Percentiles rank a stretch among this genome's conserved stretches.
These are phyloP conservation scores for Hyaena hyaena DNA, from an alignment of 2,113 vertebrate genomes.

Conservation along the genomic window DNA sequence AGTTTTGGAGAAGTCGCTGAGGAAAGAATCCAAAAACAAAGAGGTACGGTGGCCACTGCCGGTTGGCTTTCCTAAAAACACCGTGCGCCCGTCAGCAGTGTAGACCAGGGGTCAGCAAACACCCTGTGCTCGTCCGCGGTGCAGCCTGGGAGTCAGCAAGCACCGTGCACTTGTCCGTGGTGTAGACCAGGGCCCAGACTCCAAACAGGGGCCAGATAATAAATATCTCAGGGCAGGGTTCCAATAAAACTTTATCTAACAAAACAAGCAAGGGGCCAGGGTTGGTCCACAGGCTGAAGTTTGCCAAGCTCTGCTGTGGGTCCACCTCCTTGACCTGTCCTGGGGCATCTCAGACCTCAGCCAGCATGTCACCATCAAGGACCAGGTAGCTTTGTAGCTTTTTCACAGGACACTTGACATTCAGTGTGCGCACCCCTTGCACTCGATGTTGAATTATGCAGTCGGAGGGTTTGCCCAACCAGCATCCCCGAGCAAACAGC, in stretches of 20 bases:
- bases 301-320: neutral
- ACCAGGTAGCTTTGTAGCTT: neutral
- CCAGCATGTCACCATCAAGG: neutral
- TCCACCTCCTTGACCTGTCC: neutral
- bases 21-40: slow-evolving; percentile 87
- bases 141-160: rapidly evolving
- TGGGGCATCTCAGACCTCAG: neutral
- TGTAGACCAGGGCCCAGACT: neutral
- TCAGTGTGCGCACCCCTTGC: rapidly evolving
- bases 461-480: rapidly evolving
- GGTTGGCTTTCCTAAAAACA: rapidly evolving
- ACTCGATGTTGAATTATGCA: neutral
- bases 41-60: slow-evolving; percentile 86
- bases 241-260: neutral
- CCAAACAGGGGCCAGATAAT: no score
- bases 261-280: neutral
- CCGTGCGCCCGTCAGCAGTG: rapidly evolving
- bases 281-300: rapidly evolving
- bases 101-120: rapidly evolving
- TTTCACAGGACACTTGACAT: rapidly evolving
- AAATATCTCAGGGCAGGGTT: neutral
- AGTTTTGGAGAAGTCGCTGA: slow-evolving; percentile 92
- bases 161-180: neutral
- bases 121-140: neutral
- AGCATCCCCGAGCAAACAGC: neutral